Conservation (phyloP, 2,888 invertebrate species). For the Cheilosia scutellata region DNA sequence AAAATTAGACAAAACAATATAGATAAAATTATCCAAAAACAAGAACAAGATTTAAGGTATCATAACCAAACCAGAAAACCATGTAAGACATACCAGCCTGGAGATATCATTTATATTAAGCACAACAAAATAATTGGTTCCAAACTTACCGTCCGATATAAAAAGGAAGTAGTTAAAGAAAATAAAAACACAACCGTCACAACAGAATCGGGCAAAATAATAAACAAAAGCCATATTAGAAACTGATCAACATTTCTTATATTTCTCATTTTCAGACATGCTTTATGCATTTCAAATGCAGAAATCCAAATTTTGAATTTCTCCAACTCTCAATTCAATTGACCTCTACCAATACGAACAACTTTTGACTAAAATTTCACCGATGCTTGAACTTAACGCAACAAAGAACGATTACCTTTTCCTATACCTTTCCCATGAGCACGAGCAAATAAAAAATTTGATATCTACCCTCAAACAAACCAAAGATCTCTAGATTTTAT, state of each 20-base stretch:
- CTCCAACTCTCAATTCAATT: too few species aligned
- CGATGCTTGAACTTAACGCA: neutral
- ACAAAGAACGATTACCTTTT: neutral
- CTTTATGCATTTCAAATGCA: too few species aligned
- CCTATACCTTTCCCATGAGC: conserved; percentile 3
- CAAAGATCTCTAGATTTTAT: neutral
- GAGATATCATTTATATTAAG: too few species aligned
- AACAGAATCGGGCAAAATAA: conserved; percentile 38
- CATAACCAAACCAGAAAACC: conserved; percentile 1
- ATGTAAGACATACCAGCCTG: neutral
- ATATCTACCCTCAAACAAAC: neutral
- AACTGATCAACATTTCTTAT: too few species aligned
- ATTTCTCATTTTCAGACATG: too few species aligned
- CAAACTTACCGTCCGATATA: too few species aligned
- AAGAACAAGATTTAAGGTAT: neutral
- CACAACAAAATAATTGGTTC: too few species aligned
- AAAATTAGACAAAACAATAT: neutral
- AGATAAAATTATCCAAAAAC: neutral
- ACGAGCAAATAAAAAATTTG: neutral
- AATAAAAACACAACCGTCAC: neutral
- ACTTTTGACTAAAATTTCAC: too few species aligned
- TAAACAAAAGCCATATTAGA: conserved; percentile 58
- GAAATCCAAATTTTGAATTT: too few species aligned
- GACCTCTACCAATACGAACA: too few species aligned
- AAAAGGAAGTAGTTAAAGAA: too few species aligned